Evolutionary conservation across 1,140 invertebrate genomes (phyloP).

Genomic region (Venturia canescens): DNA sequence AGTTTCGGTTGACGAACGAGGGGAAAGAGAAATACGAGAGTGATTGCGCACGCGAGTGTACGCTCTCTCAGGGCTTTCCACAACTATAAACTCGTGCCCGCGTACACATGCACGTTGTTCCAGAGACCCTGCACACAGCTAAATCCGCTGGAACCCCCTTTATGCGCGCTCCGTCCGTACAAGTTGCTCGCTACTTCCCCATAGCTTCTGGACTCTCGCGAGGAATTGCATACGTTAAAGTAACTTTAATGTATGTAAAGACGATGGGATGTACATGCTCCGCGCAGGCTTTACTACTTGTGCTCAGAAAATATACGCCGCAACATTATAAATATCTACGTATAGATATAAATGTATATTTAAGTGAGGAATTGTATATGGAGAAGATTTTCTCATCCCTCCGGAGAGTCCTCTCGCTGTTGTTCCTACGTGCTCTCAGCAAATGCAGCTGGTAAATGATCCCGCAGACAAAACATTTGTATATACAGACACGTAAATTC

Average conservation of each 20-base stretch:
- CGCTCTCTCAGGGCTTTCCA: not conserved
- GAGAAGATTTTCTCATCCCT: not conserved
- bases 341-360: not conserved
- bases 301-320: not conserved
- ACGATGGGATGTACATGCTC: slow-evolving; percentile 29
- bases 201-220: not conserved
- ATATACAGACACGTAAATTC: not conserved
- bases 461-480: not conserved
- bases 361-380: slow-evolving; percentile 24
- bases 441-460: slow-evolving; percentile 27
- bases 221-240: slow-evolving; percentile 26
- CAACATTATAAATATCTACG: not conserved
- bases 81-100: slow-evolving; percentile 26
- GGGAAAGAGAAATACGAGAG: not conserved
- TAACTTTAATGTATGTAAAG: slow-evolving; percentile 45
- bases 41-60: slow-evolving; percentile 39
- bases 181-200: not conserved
- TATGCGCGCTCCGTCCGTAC: not conserved
- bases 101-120: slow-evolving; percentile 11
- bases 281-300: slow-evolving; percentile 1
- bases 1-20: slow-evolving; percentile 50
- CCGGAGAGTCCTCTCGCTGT: slow-evolving; percentile 3
- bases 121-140: not conserved
- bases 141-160: slow-evolving; percentile 1
- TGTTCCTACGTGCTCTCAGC: slow-evolving; percentile 12